Evolutionary conservation across 2,888 invertebrate species (phyloP).

Genomic region (Helobdella robusta): DNA sequence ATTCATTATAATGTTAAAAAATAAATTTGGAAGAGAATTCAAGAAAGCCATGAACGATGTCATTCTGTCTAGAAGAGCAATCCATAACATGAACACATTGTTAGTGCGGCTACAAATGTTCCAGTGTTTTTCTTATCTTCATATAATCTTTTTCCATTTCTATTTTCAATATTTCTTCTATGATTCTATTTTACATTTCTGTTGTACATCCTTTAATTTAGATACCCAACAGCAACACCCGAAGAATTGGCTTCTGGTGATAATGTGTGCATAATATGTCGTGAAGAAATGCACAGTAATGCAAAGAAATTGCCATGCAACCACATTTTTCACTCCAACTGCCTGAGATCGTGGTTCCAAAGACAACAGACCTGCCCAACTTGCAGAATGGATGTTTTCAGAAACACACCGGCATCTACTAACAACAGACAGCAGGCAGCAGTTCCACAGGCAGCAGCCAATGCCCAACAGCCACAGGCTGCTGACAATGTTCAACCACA

Average conservation of each 20-base stretch:
- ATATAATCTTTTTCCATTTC: not conserved
- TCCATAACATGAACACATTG: constrained; percentile 92
- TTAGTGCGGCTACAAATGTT: constrained; percentile 47
- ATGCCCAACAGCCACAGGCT: constrained; percentile 17
- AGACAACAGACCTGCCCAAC: constrained; percentile 99
- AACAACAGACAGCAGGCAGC: constrained; percentile 20
- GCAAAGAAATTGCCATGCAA: constrained; percentile 94
- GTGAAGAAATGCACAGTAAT: constrained; percentile 66
- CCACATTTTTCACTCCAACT: constrained; percentile 96
- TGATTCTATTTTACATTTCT: not conserved
- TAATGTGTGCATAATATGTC: constrained; percentile 96
- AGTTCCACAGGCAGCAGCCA: constrained; percentile 8
- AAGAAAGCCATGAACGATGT: constrained; percentile 85
- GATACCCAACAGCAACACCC: constrained; percentile 78
- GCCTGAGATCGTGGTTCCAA: constrained; percentile 97
- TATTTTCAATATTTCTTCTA: not conserved
- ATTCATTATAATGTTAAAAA: too few relatives aligned
- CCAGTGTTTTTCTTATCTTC: not conserved
- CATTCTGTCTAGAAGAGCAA: constrained; percentile 86
- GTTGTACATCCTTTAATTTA: not conserved
- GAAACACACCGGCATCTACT: constrained; percentile 33
- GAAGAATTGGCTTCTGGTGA: constrained; percentile 78
- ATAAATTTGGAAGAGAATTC: too few relatives aligned
- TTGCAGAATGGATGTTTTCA: constrained; percentile 76
- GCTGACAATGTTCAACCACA: not conserved